Evolutionary conservation across 2,797 vertebrate genomes (phyloP).

Genomic region (Acomys russatus): DNA sequence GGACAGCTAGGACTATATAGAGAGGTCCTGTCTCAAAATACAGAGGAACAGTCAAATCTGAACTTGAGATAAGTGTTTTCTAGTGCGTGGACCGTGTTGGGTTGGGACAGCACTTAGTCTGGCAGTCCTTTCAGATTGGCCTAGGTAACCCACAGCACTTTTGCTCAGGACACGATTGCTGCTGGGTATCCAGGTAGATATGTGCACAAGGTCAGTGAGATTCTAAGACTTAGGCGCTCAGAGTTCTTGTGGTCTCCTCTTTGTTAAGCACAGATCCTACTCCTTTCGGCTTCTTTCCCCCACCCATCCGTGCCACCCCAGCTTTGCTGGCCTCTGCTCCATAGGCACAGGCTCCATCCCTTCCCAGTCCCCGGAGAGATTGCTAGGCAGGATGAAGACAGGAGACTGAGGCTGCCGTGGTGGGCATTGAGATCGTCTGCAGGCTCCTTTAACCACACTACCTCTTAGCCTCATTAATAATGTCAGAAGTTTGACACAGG

Average conservation of each 20-base stretch:
- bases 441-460: neutral
- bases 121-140: neutral
- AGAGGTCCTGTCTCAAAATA: neutral
- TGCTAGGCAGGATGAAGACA: neutral
- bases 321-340: neutral
- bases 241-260: neutral
- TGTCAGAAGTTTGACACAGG: neutral
- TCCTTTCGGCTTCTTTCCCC: neutral
- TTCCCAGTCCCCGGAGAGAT: neutral
- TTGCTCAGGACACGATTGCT: neutral
- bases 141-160: neutral
- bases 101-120: neutral
- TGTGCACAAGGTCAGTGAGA: neutral
- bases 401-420: neutral
- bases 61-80: conserved; percentile 32
- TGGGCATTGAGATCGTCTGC: neutral
- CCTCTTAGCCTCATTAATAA: neutral
- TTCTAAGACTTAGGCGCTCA: neutral
- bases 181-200: neutral
- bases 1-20: neutral
- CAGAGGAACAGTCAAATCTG: neutral
- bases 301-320: too few relatives aligned
- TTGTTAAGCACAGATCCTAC: neutral
- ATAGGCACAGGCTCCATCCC: neutral
- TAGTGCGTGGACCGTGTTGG: neutral